phyloP scores from a whole-genome alignment of 2,113 vertebrate genomes.

The Arothron firmamentum region DNA sequence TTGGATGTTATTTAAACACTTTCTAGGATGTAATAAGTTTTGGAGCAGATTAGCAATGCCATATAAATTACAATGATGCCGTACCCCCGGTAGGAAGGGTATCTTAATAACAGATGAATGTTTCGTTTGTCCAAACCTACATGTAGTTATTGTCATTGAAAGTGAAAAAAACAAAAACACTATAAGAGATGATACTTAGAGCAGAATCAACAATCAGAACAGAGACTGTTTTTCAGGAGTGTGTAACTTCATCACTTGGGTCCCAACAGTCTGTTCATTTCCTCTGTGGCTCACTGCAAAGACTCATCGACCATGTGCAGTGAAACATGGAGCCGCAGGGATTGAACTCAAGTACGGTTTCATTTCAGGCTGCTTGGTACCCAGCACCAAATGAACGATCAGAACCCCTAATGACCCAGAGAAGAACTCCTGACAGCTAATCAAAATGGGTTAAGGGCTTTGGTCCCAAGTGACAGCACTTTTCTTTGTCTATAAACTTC shows the following conservation, averaged over 20 bases:
- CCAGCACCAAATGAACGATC: constrained; percentile 48
- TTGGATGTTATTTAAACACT: no score
- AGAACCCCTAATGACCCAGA: constrained; percentile 42
- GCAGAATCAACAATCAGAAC: background rate
- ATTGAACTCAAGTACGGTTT: constrained; percentile 15
- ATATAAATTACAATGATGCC: no score
- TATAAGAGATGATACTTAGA: no score
- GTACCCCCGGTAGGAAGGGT: no score
- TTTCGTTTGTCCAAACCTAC: no score
- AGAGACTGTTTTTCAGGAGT: background rate
- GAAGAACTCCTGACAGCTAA: constrained; percentile 35
- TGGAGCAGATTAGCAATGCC: no score
- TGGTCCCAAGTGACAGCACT: constrained; percentile 6
- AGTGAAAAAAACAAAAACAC: no score
- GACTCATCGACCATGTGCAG: constrained; percentile 15
- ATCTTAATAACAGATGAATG: no score
- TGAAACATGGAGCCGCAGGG: constrained; percentile 23
- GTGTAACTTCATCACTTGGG: constrained; percentile 7
- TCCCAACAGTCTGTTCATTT: background rate
- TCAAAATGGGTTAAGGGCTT: constrained; percentile 34
- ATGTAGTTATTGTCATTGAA: no score
- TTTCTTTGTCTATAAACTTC: constrained; percentile 29
- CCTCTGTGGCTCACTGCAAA: constrained; percentile 9
- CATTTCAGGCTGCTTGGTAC: constrained; percentile 41
- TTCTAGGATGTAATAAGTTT: no score